Evolutionary conservation across 2,888 invertebrate species (phyloP).

Genomic region (Microdon myrmicae): DNA sequence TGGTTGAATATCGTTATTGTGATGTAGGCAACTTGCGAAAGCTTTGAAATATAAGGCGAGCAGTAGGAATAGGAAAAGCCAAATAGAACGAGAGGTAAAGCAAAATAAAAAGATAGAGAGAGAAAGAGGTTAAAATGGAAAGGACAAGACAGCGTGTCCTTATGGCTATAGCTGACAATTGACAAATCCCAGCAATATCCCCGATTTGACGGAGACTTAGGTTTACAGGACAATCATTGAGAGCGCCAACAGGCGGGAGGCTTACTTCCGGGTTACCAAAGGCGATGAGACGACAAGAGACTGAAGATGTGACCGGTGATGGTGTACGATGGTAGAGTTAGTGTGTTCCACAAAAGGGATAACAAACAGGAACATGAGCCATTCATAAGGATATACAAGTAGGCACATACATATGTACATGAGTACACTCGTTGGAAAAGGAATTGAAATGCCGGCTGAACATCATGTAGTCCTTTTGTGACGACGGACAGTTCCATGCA

Average conservation of each 20-base stretch:
- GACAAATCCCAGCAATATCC: constrained; percentile 52
- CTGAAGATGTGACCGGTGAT: constrained; percentile 20
- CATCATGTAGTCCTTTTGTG: constrained; percentile 49
- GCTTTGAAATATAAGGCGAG: constrained; percentile 4
- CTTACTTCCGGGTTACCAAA: constrained; percentile 45
- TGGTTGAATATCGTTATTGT: constrained; percentile 21
- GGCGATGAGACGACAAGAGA: constrained; percentile 16
- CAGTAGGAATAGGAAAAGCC: too few species aligned
- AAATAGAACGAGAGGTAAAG: too few species aligned
- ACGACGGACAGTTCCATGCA: constrained; percentile 4
- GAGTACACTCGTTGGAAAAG: constrained; percentile 32
- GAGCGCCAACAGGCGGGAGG: constrained; percentile 52
- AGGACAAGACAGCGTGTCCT: constrained; percentile 23
- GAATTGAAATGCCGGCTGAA: constrained; percentile 48
- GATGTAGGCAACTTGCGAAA: constrained; percentile 29
- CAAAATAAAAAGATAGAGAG: too few species aligned
- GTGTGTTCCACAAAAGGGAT: constrained; percentile 53
- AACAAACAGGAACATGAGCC: constrained; percentile 52
- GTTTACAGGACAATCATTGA: constrained; percentile 52
- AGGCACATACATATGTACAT: constrained; percentile 1
- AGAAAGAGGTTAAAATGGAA: background rate
- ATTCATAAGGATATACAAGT: constrained; percentile 48
- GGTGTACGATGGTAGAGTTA: constrained; percentile 49
- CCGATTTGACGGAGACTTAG: constrained; percentile 52
- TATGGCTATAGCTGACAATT: constrained; percentile 49